These are phyloP conservation scores for Bembecia ichneumoniformis DNA, from an alignment of 2,888 invertebrate genomes.

Conservation along the genomic window DNA sequence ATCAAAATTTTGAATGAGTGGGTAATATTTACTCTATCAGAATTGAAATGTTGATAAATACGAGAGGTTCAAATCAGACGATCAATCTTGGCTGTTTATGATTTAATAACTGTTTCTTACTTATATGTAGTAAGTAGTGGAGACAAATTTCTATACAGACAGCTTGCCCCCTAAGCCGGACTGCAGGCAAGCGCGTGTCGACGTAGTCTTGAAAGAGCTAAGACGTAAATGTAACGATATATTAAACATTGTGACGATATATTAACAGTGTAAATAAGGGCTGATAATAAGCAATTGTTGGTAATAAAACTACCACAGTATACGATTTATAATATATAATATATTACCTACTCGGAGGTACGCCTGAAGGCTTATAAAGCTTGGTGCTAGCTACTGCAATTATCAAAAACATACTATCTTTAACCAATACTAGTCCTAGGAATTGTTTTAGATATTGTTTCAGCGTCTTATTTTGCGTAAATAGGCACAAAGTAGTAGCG, in stretches of 20 bases:
- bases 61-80: not conserved
- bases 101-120: too few species aligned
- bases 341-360: conserved; percentile 27
- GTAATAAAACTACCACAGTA: conserved; percentile 49
- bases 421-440: not conserved
- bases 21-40: conserved; percentile 12
- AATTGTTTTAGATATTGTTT: conserved; percentile 1
- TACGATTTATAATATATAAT: conserved; percentile 40
- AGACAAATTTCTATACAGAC: too few species aligned
- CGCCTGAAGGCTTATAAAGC: conserved; percentile 26
- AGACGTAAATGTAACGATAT: conserved; percentile 26
- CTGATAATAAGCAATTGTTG: conserved; percentile 48
- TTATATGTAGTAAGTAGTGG: too few species aligned
- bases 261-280: conserved; percentile 42
- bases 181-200: not conserved
- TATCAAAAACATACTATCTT: conserved; percentile 36
- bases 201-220: too few species aligned
- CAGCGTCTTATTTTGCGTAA: not conserved
- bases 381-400: conserved; percentile 30
- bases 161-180: too few species aligned
- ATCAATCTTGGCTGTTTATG: not conserved
- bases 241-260: conserved; percentile 38
- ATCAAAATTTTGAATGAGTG: conserved; percentile 63
- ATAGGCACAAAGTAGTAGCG: not conserved
- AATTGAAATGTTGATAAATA: conserved; percentile 26